A percentile compares a stretch with the other conserved stretches of the same genome.
These are phyloP conservation scores for Melieria picta DNA, from an alignment of 2,888 invertebrate genomes.

Conservation along the genomic window DNA sequence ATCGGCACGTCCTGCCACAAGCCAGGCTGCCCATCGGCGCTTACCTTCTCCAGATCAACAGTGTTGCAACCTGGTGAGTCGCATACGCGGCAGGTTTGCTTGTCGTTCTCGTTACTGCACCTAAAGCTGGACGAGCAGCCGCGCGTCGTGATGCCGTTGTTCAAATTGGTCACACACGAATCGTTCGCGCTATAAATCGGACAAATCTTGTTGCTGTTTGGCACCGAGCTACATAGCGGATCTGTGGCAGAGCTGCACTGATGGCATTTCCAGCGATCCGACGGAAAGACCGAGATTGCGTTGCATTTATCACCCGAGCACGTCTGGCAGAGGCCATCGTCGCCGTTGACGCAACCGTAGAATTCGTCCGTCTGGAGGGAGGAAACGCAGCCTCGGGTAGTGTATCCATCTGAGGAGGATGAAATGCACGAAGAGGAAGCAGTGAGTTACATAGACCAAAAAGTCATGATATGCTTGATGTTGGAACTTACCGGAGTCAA, in stretches of 20 bases:
- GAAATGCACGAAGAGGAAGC: neutral
- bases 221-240: constrained; percentile 47
- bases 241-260: constrained; percentile 54
- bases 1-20: constrained; percentile 58
- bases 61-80: constrained; percentile 52
- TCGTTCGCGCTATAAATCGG: constrained; percentile 51
- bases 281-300: constrained; percentile 52
- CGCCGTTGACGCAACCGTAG: constrained; percentile 50
- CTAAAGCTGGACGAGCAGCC: constrained; percentile 55
- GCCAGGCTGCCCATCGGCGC: constrained; percentile 55
- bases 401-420: constrained; percentile 47
- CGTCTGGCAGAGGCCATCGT: constrained; percentile 47
- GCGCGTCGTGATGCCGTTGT: constrained; percentile 52
- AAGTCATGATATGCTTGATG: neutral
- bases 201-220: constrained; percentile 52
- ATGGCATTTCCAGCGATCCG: constrained; percentile 51
- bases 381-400: constrained; percentile 56
- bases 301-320: constrained; percentile 56
- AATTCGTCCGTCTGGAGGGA: constrained; percentile 46
- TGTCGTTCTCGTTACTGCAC: constrained; percentile 51
- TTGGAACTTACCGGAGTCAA: constrained; percentile 48
- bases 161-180: constrained; percentile 52
- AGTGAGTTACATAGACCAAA: neutral
- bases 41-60: constrained; percentile 47
- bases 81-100: constrained; percentile 53